Base-by-base conservation (phyloP, 2,797 vertebrate species). In the Danionella dracula region DNA sequence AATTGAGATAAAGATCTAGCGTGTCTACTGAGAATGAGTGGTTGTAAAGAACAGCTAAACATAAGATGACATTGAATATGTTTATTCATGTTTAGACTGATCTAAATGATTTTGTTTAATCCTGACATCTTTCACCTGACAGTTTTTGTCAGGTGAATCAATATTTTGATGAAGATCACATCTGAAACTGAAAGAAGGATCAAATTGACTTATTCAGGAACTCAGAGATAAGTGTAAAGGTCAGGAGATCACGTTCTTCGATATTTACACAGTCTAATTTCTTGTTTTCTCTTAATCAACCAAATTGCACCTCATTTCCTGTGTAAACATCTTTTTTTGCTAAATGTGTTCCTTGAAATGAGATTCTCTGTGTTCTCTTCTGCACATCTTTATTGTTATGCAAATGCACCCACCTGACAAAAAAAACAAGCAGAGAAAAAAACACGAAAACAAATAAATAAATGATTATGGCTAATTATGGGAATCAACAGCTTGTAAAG, bases 391-490 rank as follows among this genome's bases (percentile, higher is more conserved):
- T 53, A 34, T 8, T 37, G 51, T 57, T 68, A 71, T 77, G 71
- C 44, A 55, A 72, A 68, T 48, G 38, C 76, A 58, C 37, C 42
- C 42, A 65, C 70, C 66, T 68, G 48, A 73, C 66, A 59, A 58
- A 32, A 7, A n/a, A 48, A 72, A 73, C 67, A 56, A 72, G 72
- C 51, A 63, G 56, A 19, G n/a, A n/a, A 70, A 76, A 27, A 49
- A 29, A 60, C 4, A 58, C 73, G 44, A 10, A 41, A 66, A 53
- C 2, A 54, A 76, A 69, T 69, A 84, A 81, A 82, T 76, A 78
- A 80, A 80, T 73, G 74, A 42, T 81, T 83, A 60, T 68, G 72
- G 76, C 77, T 80, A 79, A 85, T 82, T 82, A 76, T 50, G 42
- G 10, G 19, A 78, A 75, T 81, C 79, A 69, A 72, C 62, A 72